Conservation (phyloP, 1,140 invertebrate genomes). For the Papilio xuthus region DNA sequence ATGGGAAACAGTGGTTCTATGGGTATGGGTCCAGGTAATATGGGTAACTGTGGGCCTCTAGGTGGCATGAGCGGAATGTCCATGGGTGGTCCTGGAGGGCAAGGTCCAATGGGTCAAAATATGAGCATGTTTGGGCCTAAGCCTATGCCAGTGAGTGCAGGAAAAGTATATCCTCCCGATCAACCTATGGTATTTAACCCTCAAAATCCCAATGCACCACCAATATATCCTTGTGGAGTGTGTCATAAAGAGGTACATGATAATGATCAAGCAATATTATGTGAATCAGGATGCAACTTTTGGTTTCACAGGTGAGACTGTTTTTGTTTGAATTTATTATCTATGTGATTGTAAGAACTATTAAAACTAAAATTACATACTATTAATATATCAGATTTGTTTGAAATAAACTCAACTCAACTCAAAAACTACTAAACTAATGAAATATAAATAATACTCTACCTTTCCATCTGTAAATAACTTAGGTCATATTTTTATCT, state of each 20-base stretch:
- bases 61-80: slow-evolving; percentile 84
- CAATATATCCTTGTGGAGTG: slow-evolving; percentile 97
- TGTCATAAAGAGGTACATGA: slow-evolving; percentile 99
- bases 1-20: slow-evolving; percentile 80
- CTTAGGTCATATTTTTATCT: no score
- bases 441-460: neutral
- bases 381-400: neutral
- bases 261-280: slow-evolving; percentile 98
- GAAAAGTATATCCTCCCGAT: slow-evolving; percentile 96
- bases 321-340: slow-evolving; percentile 13
- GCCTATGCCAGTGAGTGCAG: slow-evolving; percentile 94
- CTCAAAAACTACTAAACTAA: neutral
- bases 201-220: slow-evolving; percentile 98
- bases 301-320: slow-evolving; percentile 95
- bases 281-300: slow-evolving; percentile 99
- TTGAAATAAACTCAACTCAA: no score
- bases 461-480: no score
- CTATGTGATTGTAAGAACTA: no score
- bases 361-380: neutral
- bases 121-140: slow-evolving; percentile 85
- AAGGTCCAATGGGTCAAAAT: slow-evolving; percentile 83
- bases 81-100: slow-evolving; percentile 83
- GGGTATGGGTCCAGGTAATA: slow-evolving; percentile 82
- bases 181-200: slow-evolving; percentile 99
- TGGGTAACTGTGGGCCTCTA: slow-evolving; percentile 83